These are phyloP conservation scores for Drosophila guanche DNA, from an alignment of 1,140 invertebrate genomes.

Conservation along the genomic window DNA sequence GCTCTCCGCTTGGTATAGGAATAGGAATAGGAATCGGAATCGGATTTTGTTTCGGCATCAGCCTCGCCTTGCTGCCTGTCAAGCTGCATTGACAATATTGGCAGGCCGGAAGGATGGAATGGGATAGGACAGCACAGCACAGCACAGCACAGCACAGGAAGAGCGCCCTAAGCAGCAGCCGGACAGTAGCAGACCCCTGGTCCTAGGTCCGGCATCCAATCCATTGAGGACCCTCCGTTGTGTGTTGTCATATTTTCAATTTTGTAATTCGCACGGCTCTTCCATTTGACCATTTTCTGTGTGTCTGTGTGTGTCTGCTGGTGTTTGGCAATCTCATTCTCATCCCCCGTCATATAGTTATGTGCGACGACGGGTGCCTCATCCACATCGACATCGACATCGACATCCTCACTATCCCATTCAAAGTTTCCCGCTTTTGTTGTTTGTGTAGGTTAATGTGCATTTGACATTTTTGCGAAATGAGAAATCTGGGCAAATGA, in stretches of 20 bases:
- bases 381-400: not conserved
- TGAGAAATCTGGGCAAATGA: conserved; percentile 78
- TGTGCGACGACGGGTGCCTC: not conserved
- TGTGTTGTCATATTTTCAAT: conserved; percentile 79
- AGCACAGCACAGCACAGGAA: conserved; percentile 16
- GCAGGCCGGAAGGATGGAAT: conserved; percentile 45
- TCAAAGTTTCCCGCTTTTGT: conserved; percentile 6
- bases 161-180: conserved; percentile 39
- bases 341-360: conserved; percentile 67
- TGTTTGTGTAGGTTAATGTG: conserved; percentile 64
- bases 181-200: conserved; percentile 29
- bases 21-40: conserved; percentile 17
- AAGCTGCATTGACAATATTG: conserved; percentile 69
- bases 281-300: conserved; percentile 34
- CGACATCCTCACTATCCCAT: not conserved
- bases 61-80: conserved; percentile 50
- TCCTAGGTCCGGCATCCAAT: conserved; percentile 4
- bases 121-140: conserved; percentile 15
- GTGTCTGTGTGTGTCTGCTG: conserved; percentile 10
- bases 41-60: conserved; percentile 26
- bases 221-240: conserved; percentile 40
- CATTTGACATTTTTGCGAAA: conserved; percentile 77
- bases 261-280: conserved; percentile 67
- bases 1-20: conserved; percentile 6
- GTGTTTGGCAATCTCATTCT: conserved; percentile 58